These are phyloP conservation scores for Lepus europaeus DNA, from an alignment of 2,113 vertebrate genomes.

Conservation along the genomic window DNA sequence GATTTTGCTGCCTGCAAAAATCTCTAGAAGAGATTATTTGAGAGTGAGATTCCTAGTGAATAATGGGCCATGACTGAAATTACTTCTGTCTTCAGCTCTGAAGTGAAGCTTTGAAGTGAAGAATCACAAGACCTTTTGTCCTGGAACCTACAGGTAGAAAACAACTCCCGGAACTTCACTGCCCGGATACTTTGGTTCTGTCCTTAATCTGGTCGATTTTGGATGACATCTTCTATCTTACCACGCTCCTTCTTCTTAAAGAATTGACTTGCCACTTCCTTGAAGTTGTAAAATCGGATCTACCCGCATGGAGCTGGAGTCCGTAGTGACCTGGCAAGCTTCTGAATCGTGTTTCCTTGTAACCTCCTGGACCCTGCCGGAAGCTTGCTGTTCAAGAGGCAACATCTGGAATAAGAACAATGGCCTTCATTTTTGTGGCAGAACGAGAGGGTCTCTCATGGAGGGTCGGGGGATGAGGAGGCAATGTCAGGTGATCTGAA, in stretches of 20 bases:
- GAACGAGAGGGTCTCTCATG: neutral
- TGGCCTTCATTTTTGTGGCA: neutral
- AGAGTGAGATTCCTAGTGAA: neutral
- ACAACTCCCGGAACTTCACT: neutral
- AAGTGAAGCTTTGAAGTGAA: neutral
- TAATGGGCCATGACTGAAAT: neutral
- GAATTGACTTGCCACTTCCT: neutral
- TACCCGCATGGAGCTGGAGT: neutral
- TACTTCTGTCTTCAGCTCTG: neutral
- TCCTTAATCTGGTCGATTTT: neutral
- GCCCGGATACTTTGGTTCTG: neutral
- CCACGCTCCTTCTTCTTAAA: conserved; percentile 2
- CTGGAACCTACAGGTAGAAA: neutral
- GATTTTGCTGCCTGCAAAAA: neutral
- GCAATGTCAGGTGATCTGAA: neutral
- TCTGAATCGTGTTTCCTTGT: neutral
- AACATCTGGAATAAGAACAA: neutral
- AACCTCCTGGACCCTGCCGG: neutral
- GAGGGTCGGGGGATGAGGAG: no score
- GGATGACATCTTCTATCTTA: neutral
- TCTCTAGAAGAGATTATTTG: neutral
- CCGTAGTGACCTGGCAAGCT: neutral
- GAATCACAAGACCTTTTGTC: neutral
- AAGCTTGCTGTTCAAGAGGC: neutral
- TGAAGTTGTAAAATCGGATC: conserved; percentile 59